Conservation (phyloP, 2,888 invertebrate species). For the Aleiodes alternator region DNA sequence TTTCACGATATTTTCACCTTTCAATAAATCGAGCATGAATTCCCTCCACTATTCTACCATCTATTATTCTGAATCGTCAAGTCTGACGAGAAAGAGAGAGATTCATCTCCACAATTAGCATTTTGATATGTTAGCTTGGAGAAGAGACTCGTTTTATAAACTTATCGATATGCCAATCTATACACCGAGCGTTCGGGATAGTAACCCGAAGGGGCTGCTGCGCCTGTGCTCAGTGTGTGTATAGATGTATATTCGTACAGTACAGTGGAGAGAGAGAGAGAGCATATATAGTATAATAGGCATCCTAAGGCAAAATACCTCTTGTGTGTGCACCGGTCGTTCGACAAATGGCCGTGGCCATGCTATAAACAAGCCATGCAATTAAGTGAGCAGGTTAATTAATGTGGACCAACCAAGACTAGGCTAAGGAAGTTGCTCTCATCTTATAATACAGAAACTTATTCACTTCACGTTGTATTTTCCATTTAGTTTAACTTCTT, state of each 20-base stretch:
- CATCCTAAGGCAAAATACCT: conserved; percentile 26
- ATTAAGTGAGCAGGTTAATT: conserved; percentile 69
- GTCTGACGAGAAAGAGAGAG: conserved; percentile 49
- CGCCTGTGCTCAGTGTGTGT: neutral
- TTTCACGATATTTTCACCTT: neutral
- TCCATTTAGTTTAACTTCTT: conserved; percentile 32
- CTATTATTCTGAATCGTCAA: conserved; percentile 34
- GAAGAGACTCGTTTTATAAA: conserved; percentile 6
- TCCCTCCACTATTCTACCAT: conserved; percentile 27
- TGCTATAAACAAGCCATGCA: conserved; percentile 69
- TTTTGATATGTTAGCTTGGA: conserved; percentile 38
- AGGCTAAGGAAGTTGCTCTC: conserved; percentile 20
- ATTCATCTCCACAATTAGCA: conserved; percentile 53
- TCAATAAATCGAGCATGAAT: neutral
- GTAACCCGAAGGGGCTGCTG: no score
- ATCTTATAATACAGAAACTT: conserved; percentile 46
- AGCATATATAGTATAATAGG: conserved; percentile 36
- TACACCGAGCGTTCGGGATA: conserved; percentile 30
- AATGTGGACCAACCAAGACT: conserved; percentile 66
- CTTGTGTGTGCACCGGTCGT: conserved; percentile 6
- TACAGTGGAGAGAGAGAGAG: neutral
- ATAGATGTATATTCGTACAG: conserved; percentile 35
- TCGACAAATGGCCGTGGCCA: conserved; percentile 67
- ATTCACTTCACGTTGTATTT: neutral
- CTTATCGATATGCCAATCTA: conserved; percentile 43